These are phyloP conservation scores for Melipona quadrifasciata DNA, from an alignment of 1,140 invertebrate species.

Conservation along the genomic window DNA sequence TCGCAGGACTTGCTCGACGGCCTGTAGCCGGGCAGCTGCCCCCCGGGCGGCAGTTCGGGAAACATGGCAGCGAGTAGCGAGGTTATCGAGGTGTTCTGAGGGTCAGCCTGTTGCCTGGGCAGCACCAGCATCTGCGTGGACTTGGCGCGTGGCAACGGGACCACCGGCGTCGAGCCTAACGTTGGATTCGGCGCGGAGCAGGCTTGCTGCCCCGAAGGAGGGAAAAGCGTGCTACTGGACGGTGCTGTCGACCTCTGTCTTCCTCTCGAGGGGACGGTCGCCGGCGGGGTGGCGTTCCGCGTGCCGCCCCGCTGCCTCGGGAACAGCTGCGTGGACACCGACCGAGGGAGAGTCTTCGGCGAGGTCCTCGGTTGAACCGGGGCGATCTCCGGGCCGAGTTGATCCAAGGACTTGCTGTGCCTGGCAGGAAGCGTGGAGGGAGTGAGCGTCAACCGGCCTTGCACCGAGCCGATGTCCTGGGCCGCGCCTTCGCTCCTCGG, in stretches of 20 bases:
- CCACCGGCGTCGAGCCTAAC: constrained; percentile 72
- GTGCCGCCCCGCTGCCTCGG: constrained; percentile 63
- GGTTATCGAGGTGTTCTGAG: constrained; percentile 75
- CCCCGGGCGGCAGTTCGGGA: constrained; percentile 74
- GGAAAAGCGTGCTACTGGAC: constrained; percentile 74
- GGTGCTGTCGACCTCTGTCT: constrained; percentile 74
- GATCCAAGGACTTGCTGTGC: constrained; percentile 91
- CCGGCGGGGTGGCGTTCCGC: constrained; percentile 72
- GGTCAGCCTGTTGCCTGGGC: constrained; percentile 56
- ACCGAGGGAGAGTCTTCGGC: constrained; percentile 76
- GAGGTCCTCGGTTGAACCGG: constrained; percentile 70
- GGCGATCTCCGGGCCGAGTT: constrained; percentile 82
- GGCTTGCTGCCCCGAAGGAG: constrained; percentile 71
- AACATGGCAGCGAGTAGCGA: constrained; percentile 79
- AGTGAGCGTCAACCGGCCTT: constrained; percentile 70
- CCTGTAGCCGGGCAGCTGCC: constrained; percentile 76
- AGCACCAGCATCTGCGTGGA: constrained; percentile 78
- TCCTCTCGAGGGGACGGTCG: constrained; percentile 77
- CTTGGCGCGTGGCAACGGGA: constrained; percentile 77
- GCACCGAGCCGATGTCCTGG: constrained; percentile 71
- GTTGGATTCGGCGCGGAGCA: constrained; percentile 77
- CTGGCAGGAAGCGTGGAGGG: constrained; percentile 84
- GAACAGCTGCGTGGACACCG: constrained; percentile 78
- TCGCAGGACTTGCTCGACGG: constrained; percentile 66
- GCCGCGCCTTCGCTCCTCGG: constrained; percentile 76